Conservation (phyloP, 1,140 invertebrate genomes). For the Drosophila lowei region DNA sequence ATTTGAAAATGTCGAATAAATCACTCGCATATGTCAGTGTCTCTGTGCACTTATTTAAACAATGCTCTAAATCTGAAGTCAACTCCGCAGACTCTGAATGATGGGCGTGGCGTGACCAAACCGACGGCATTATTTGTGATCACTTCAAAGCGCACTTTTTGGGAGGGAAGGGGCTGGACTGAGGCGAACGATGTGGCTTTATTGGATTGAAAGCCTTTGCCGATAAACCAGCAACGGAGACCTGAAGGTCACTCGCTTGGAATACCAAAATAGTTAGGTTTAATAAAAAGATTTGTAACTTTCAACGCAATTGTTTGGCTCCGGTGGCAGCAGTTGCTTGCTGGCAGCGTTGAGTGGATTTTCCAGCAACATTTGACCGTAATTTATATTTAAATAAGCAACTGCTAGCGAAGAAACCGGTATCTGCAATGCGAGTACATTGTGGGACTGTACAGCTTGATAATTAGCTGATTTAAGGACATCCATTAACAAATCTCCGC, state of each 20-base stretch:
- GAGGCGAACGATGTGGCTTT: too few species aligned
- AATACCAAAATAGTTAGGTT: slow-evolving; percentile 64
- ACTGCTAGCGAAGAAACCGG: slow-evolving; percentile 52
- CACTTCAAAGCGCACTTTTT: slow-evolving; percentile 4
- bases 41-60: slow-evolving; percentile 28
- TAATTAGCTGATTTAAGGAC: slow-evolving; percentile 29
- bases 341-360: slow-evolving; percentile 30
- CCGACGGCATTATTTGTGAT: slow-evolving; percentile 31
- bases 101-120: slow-evolving; percentile 34
- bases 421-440: slow-evolving; percentile 33
- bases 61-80: slow-evolving; percentile 20
- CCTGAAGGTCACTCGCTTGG: slow-evolving; percentile 64
- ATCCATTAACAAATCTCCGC: slow-evolving; percentile 16
- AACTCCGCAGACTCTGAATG: slow-evolving; percentile 14
- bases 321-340: slow-evolving; percentile 15
- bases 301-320: slow-evolving; percentile 62
- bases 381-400: slow-evolving; percentile 67
- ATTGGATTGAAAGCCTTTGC: slow-evolving; percentile 26
- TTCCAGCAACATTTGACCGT: slow-evolving; percentile 49
- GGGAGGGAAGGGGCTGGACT: not conserved
- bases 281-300: slow-evolving; percentile 76
- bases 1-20: too few species aligned
- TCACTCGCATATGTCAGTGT: not conserved
- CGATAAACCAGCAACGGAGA: slow-evolving; percentile 39
- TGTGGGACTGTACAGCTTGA: slow-evolving; percentile 32